Evolutionary conservation across 2,888 invertebrate species (phyloP), one percentile per base, ranked within the genome.

Genomic region (Metacarcinus magister): DNA sequence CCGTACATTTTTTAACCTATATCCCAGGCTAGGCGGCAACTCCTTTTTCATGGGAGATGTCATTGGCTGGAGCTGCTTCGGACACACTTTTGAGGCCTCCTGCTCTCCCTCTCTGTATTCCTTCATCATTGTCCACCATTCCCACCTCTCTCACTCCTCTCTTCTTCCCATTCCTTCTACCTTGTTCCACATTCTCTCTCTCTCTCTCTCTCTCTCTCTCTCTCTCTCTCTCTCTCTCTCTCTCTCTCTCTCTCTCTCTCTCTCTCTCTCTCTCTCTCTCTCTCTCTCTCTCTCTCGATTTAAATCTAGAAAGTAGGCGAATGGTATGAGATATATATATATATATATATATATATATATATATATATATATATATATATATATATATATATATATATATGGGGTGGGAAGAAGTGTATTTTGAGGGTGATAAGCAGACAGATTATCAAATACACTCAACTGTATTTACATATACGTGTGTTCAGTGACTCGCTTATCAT

Each of bases 201-300:
- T 54, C 54, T 60, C 16, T 23, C 93, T 93, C 93, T 93, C 93
- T 67, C 94, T 94, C 75, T 82, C 94, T 94, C 94, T 94, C 75
- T 43, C 75, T 94, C 94, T 75, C 92, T 54, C 92, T 28, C 54
- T 48, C 75, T 94, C 94, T 75, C 75, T 94, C 94, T 94, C 75
- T 94, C 94, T 94, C 94, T 94, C 94, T 75, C 94, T 75, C 94
- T 94, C 75, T 94, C 60, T 60, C 60, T 23, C 23, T 23, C 60
- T 60, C 60, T 60, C 60, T 23, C 60, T 60, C 16, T 60, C 16
- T 23, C 16, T 60, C 2, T 60, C 75, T 94, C 75, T 94, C 39
- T 43, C 67, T 94, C 43, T 94, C 32, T 94, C 43, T 94, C 94
- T 75, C 94, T 75, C n/a, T 16, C 16, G 39, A 43, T 90, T 16